A percentile compares a stretch with the other conserved stretches of the same genome.
Evolutionary conservation across 2,888 invertebrate genomes (phyloP).

Genomic region (Crocallis elinguaria): DNA sequence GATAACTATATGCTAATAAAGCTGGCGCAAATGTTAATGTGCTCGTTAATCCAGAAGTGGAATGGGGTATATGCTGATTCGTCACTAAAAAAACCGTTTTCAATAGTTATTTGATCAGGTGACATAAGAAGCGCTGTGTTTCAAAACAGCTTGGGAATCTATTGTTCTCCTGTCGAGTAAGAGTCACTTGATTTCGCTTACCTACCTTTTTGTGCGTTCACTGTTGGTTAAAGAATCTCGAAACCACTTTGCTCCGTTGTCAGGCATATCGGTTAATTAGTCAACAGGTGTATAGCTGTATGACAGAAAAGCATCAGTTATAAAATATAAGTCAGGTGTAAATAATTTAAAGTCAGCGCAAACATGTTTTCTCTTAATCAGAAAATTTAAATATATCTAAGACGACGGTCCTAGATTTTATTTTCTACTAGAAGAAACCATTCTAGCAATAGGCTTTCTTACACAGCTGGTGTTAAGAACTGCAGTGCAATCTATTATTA

Average conservation of each 20-base stretch:
- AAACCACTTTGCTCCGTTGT: conserved; percentile 4
- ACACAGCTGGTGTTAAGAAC: no score
- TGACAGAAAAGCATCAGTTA: no score
- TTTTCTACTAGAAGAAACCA: no score
- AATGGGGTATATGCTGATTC: conserved; percentile 39
- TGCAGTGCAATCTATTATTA: no score
- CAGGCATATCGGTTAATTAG: not conserved
- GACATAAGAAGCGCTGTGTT: conserved; percentile 56
- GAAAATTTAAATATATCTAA: no score
- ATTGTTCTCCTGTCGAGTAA: conserved; percentile 54
- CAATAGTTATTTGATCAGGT: conserved; percentile 50
- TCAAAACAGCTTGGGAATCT: conserved; percentile 55
- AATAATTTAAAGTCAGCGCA: no score
- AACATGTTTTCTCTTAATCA: no score
- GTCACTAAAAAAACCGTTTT: conserved; percentile 42
- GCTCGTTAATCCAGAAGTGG: conserved; percentile 41
- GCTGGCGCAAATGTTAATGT: conserved; percentile 51
- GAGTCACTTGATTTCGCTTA: conserved; percentile 48
- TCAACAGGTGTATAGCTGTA: not conserved
- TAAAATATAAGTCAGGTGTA: no score
- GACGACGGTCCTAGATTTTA: no score
- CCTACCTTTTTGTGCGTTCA: conserved; percentile 45
- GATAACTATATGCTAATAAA: conserved; percentile 31
- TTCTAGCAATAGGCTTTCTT: no score
- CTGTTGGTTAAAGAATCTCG: conserved; percentile 38